These are phyloP conservation scores for Sarcophaga carnaria DNA, from an alignment of 2,888 invertebrate genomes.

Conservation along the genomic window DNA sequence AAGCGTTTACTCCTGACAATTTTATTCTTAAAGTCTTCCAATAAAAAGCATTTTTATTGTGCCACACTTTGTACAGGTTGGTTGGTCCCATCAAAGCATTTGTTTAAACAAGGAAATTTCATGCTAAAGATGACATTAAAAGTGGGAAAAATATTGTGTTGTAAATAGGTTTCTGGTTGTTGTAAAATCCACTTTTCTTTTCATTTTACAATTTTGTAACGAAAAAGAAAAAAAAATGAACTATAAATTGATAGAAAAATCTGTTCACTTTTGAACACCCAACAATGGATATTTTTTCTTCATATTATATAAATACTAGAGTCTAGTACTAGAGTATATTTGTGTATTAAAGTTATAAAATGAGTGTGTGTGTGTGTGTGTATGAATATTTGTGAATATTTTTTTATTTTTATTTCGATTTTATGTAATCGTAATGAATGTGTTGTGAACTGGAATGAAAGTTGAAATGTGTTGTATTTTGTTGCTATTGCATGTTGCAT, in stretches of 20 bases:
- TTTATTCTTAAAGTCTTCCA: too few relatives aligned
- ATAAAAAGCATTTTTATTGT: too few relatives aligned
- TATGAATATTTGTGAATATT: conserved; percentile 31
- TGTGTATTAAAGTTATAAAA: neutral
- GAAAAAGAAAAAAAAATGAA: neutral
- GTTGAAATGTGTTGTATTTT: conserved; percentile 64
- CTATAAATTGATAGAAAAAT: neutral
- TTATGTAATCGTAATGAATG: conserved; percentile 69
- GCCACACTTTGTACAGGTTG: neutral
- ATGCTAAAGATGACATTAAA: conserved; percentile 44
- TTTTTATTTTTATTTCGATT: conserved; percentile 46
- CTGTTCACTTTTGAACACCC: neutral
- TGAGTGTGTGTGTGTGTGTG: conserved; percentile 23
- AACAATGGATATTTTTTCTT: neutral
- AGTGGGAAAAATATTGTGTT: conserved; percentile 7
- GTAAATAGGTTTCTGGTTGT: conserved; percentile 25
- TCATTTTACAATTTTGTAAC: neutral
- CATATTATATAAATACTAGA: neutral
- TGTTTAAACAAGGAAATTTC: neutral
- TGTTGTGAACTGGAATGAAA: conserved; percentile 69
- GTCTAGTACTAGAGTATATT: neutral
- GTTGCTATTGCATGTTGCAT: conserved; percentile 8
- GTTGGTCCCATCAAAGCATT: neutral
- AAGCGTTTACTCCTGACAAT: too few relatives aligned
- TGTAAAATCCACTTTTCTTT: conserved; percentile 26